These are phyloP conservation scores for Eulemur coronatus DNA, from an alignment of 2,797 vertebrate genomes.

Conservation along the genomic window DNA sequence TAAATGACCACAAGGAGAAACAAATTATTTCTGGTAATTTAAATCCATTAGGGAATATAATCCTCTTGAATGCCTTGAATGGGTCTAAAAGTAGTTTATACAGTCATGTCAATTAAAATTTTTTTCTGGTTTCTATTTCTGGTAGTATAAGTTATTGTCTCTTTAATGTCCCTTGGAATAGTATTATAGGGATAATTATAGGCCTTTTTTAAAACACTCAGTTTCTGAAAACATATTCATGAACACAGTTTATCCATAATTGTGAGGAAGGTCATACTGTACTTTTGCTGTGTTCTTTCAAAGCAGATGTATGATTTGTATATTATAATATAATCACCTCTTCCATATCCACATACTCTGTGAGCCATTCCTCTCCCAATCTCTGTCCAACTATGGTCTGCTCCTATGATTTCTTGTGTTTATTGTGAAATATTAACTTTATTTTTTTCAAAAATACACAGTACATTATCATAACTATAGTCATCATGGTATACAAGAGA, in stretches of 20 bases:
- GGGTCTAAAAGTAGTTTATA: background rate
- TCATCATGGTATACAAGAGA: background rate
- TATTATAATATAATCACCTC: background rate
- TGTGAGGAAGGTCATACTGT: background rate
- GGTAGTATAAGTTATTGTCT: background rate
- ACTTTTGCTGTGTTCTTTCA: background rate
- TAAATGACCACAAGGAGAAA: background rate
- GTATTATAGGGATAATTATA: background rate
- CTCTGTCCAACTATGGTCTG: background rate
- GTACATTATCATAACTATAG: background rate
- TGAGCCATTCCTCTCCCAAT: background rate
- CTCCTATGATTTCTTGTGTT: background rate
- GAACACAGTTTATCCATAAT: background rate
- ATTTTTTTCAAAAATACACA: background rate
- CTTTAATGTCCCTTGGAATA: background rate
- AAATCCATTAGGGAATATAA: conserved; percentile 4
- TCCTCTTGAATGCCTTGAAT: background rate
- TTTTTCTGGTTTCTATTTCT: background rate
- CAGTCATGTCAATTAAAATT: background rate
- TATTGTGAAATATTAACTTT: conserved; percentile 12
- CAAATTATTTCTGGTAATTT: conserved; percentile 16
- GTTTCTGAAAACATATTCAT: background rate
- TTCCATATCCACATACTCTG: background rate
- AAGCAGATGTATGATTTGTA: background rate
- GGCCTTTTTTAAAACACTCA: background rate